Evolutionary conservation across 2,797 vertebrate genomes (phyloP), one percentile per base, ranked within the genome.

Genomic region (Alauda arvensis): DNA sequence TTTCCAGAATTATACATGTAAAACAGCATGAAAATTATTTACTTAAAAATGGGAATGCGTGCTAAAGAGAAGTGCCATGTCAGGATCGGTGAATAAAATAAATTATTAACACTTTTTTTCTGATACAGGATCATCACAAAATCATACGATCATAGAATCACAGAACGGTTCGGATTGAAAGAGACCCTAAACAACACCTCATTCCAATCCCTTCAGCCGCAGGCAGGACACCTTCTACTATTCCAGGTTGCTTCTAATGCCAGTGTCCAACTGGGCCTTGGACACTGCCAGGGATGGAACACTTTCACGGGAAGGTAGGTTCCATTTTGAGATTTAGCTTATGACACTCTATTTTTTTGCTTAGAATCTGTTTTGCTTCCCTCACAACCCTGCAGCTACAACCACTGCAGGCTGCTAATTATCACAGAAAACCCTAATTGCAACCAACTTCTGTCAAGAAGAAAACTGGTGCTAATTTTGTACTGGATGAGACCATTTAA

Each of bases 1-100:
- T 1, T 55, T 15, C 15, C 16, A 15, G 6, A 29, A 15, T 56
- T 56, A 37, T 4, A 23, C 0, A 0, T 42, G 13, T 1, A 29
- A 83, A 80, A 57, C 5, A 71, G 2, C 7, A 19, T 23, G 10
- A 79, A 77, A 76, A 17, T 5, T 15, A 6, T 49, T 29, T n/a
- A 31, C 5, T 43, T 77, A 31, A 68, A 52, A 71, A 63, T 37
- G 7, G 13, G 28, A 77, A 14, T 14, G 21, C 5, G 1, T 5
- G 5, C 2, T 42, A 18, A 80, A 55, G 25, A 19, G 3, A 56
- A 5, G 4, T 26, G 10, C 26, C 2, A 1, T 10, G 6, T 66
- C 52, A 72, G 10, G 7, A 55, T 40, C 28, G 33, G 8, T 48
- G 45, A 61, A 55, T 51, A 71, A 76, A 76, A 69, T 48, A 2